Base-by-base conservation (phyloP, 2,113 vertebrate genomes). In the Spheniscus mendiculus region DNA sequence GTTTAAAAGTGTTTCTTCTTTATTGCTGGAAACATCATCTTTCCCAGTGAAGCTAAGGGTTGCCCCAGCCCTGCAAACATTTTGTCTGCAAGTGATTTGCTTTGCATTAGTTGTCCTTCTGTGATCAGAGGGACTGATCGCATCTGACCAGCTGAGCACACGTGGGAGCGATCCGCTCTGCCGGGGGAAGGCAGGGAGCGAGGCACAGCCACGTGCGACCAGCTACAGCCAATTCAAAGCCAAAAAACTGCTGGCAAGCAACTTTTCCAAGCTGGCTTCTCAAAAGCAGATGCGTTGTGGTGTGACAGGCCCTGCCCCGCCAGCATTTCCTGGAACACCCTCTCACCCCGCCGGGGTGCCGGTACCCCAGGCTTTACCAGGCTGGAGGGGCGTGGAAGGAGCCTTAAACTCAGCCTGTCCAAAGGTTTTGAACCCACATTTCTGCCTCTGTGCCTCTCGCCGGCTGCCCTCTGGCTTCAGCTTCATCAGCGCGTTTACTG, bases 251-350 rank as follows among this genome's bases (percentile, higher is more conserved):
- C 61, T 44, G 65, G 47, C 59, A 42, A 62, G 66, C 8, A 20
- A 14, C 44, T 50, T 47, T 53, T 73, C 72, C 47, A 25, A 18
- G 42, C 59, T 27, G 83, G 59, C 56, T 81, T 70, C 74, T 81
- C 42, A 26, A 38, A 62, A 63, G 42, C 53, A 38, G 47, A 7
- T 10, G 30, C 1, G 2, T 25, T 45, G 80, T 16, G 45, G 80
- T 19, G 45, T 4, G 1, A 67, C 0, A 1, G n/a, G 16, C 22
- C 30, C 10, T 81, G 56, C n/a, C 47, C 21, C 1, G 0, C 38
- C 38, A 52, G 34, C 1, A 0, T 17, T 84, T 55, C 5, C 5
- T 30, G 52, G 52, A 61, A 10, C 44, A 19, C 20, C 44, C 34
- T 69, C 44, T 45, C 22, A 8, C 29, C 38, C 19, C 3, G 5